phyloP scores from a whole-genome alignment of 2,888 invertebrate species.

The Platerodrilus igneus region DNA sequence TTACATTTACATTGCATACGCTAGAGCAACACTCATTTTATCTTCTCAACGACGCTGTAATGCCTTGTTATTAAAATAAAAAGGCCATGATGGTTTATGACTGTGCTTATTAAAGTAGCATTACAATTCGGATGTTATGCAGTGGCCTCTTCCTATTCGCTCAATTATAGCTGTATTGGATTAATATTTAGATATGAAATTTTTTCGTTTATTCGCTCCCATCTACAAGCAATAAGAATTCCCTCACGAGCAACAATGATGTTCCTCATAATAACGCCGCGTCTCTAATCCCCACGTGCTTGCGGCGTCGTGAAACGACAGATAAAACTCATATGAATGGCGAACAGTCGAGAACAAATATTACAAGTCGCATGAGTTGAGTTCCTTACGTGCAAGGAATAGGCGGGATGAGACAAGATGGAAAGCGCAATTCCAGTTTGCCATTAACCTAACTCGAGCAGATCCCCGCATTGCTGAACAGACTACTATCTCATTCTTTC shows the following conservation, averaged over 20 bases:
- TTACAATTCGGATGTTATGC: too few species aligned
- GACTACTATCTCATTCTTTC: slow-evolving; percentile 39
- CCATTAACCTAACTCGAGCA: slow-evolving; percentile 65
- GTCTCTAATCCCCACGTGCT: slow-evolving; percentile 42
- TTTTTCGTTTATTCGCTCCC: slow-evolving; percentile 20
- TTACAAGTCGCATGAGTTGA: slow-evolving; percentile 49
- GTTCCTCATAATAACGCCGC: slow-evolving; percentile 33
- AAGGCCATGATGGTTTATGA: too few species aligned
- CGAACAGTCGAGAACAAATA: slow-evolving; percentile 49
- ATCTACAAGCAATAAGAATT: slow-evolving; percentile 24
- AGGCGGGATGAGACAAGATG: slow-evolving; percentile 56
- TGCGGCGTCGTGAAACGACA: slow-evolving; percentile 42
- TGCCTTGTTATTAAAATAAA: too few species aligned
- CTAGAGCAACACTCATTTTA: slow-evolving; percentile 45
- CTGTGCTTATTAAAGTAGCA: too few species aligned
- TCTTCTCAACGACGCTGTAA: too few species aligned
- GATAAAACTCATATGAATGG: slow-evolving; percentile 47
- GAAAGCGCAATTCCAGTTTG: slow-evolving; percentile 68
- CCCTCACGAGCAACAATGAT: slow-evolving; percentile 27
- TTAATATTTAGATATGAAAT: too few species aligned
- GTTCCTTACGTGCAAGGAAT: slow-evolving; percentile 49
- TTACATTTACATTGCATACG: slow-evolving; percentile 43
- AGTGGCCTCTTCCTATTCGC: too few species aligned
- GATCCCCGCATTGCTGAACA: slow-evolving; percentile 55
- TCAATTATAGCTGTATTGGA: too few species aligned